Base-by-base conservation (phyloP, 2,888 invertebrate genomes). In the Thelaira solivaga region DNA sequence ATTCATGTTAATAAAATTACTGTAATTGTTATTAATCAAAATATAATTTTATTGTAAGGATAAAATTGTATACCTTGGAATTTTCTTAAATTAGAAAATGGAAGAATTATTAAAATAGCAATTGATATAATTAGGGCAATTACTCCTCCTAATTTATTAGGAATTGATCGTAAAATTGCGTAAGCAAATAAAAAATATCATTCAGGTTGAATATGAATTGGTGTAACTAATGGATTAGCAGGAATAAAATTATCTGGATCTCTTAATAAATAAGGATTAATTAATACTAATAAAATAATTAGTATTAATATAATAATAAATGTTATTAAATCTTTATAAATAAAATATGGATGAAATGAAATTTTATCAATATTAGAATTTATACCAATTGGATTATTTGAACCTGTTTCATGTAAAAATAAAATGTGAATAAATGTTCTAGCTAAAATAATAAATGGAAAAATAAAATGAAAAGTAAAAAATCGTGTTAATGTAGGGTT, bases 111-210 rank as follows among this genome's bases (percentile, higher is more conserved):
- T n/a, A n/a, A n/a, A n/a, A n/a, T n/a, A n/a, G n/a, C n/a, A n/a
- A n/a, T n/a, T n/a, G n/a, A n/a, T n/a, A n/a, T n/a, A n/a, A n/a
- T n/a, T n/a, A n/a, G n/a, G n/a, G n/a, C n/a, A n/a, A n/a, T n/a
- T n/a, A n/a, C n/a, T n/a, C n/a, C n/a, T n/a, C n/a, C n/a, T n/a
- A n/a, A n/a, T n/a, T n/a, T n/a, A n/a, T n/a, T 94, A 5, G 94
- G 94, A 72, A 95, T 94, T 39, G 94, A 94, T 24, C 94, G 94
- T 84, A 95, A 82, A 90, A 95, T 94, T 16, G 94, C 93, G 88
- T 95, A 95, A 11, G 94, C 94, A 90, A 94, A 95, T 90, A 95
- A 87, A 84, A 95, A 95, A 87, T 95, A 95, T 92, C 94, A 95
- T 92, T 95, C 95, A 49, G 94, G 94, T 91, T 95, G 93, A 90